These are phyloP conservation scores for Trachelus stipa DNA, from an alignment of 2,888 invertebrate genomes.

Conservation along the genomic window DNA sequence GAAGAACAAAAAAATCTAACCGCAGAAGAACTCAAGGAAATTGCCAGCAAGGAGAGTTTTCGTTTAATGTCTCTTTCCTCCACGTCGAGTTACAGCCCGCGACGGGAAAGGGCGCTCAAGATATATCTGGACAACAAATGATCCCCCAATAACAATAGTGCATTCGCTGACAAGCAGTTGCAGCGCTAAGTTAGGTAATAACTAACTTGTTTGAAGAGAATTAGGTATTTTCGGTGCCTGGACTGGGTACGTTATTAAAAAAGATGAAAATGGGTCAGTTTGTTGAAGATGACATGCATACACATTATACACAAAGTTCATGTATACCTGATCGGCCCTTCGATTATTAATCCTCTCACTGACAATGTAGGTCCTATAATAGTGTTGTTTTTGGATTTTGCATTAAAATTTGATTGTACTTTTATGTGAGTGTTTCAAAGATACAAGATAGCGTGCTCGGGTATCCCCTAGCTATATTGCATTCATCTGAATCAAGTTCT, in stretches of 20 bases:
- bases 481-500: background rate
- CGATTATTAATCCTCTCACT: constrained; percentile 38
- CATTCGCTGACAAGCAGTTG: constrained; percentile 29
- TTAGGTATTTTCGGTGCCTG: constrained; percentile 31
- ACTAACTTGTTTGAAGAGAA: constrained; percentile 32
- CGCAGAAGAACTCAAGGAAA: constrained; percentile 73
- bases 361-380: constrained; percentile 24
- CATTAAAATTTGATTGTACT: background rate
- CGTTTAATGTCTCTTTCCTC: constrained; percentile 35
- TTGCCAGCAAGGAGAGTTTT: constrained; percentile 71
- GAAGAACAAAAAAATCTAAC: constrained; percentile 72
- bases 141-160: constrained; percentile 35
- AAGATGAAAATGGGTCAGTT: constrained; percentile 1
- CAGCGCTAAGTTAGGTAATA: constrained; percentile 20
- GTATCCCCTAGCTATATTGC: background rate
- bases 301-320: background rate
- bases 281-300: background rate
- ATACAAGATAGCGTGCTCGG: background rate
- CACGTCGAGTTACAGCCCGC: constrained; percentile 70
- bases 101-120: constrained; percentile 78
- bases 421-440: background rate
- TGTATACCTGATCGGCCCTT: constrained; percentile 22
- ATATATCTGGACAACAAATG: constrained; percentile 75
- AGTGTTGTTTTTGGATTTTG: background rate
- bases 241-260: constrained; percentile 18